phyloP scores from a whole-genome alignment of 2,797 vertebrate genomes.

The Pelobates cultripes region DNA sequence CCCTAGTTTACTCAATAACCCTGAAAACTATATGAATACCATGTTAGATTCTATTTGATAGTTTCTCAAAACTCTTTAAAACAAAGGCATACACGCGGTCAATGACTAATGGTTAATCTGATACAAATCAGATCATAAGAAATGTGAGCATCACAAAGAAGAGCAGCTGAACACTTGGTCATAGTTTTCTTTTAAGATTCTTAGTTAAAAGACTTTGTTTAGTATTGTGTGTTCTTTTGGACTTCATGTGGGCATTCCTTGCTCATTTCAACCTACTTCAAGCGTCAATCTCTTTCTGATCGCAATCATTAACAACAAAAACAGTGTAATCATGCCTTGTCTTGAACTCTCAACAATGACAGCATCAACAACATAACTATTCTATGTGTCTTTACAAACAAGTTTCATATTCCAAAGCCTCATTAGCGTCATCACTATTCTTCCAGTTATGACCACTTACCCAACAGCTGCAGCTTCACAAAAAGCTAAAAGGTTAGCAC shows the following conservation, averaged over 20 bases:
- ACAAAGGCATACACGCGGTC: too few relatives aligned
- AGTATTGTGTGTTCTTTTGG: background rate
- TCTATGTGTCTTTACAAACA: background rate
- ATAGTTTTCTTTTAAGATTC: background rate
- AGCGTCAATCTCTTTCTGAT: background rate
- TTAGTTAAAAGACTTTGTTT: background rate
- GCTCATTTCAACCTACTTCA: background rate
- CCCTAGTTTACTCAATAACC: too few relatives aligned
- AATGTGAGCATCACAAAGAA: background rate
- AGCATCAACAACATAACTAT: background rate
- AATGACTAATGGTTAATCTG: background rate
- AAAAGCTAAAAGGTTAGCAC: background rate
- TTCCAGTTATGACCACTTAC: background rate
- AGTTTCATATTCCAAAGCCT: background rate
- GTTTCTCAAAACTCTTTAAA: too few relatives aligned
- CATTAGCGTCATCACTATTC: background rate
- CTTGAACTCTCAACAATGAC: slow-evolving; percentile 4
- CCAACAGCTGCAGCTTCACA: background rate
- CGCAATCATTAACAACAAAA: background rate
- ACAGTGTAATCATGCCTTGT: background rate
- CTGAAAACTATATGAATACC: too few relatives aligned
- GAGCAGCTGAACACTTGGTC: background rate
- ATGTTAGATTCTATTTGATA: too few relatives aligned
- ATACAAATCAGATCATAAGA: background rate
- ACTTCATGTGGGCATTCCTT: background rate